Evolutionary conservation across 2,888 invertebrate species (phyloP), one percentile per base, ranked within the genome.

Genomic region (Plebejus argus): DNA sequence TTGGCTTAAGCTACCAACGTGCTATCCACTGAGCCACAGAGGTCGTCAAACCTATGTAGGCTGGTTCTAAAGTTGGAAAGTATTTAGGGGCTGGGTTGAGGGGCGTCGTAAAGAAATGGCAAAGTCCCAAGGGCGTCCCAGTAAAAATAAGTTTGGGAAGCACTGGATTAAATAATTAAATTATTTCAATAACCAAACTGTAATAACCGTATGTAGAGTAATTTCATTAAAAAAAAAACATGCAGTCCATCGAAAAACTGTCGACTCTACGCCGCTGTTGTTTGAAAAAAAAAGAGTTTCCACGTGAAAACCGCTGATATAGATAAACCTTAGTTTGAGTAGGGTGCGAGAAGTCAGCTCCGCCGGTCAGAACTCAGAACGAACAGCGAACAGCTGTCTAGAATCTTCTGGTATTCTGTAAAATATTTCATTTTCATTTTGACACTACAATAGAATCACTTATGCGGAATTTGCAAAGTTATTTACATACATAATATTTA

Each of bases 261-360:
- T 56, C 35, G 0, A 12, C 81, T 81, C 82, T 1, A 79, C 58
- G 56, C 71, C 53, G 79, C 81, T 78, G 20, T 20, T 81, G 78
- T 80, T 76, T 76, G 76, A 82, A 82, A 82, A 82, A 83, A 81
- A 82, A 84, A 82, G 82, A 82, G 84, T 82, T 84, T 82, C 81
- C 82, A 78, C 82, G 79, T 80, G 83, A 80, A 82, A 81, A 82
- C 82, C 82, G 82, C 83, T 83, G 84, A 83, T 84, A 83, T 83
- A 83, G 83, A 83, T 84, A 83, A 83, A 82, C 81, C 81, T 81
- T 81, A 81, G 81, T 81, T 83, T 83, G 84, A 84, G 81, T 78
- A 84, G 84, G 84, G 84, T 84, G 76, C 66, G 61, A 74, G 49
- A 78, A 56, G 70, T 33, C 61, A 4, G 23, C 61, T 23, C 12